Conservation (phyloP, 1,140 invertebrate genomes). For the Eubasilissa regina region DNA sequence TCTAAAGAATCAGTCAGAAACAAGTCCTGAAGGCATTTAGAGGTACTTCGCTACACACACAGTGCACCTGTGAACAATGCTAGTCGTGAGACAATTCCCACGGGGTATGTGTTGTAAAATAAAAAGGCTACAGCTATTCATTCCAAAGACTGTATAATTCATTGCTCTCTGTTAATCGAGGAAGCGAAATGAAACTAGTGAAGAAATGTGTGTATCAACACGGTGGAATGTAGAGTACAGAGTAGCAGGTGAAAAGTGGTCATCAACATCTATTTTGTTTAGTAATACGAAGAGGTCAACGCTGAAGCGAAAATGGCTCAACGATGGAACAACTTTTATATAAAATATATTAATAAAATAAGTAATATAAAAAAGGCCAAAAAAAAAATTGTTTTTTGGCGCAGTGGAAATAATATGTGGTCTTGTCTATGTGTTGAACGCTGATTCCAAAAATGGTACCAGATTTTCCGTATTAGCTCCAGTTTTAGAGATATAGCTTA, state of each 20-base stretch:
- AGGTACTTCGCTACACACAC: constrained; percentile 7
- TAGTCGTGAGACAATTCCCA: constrained; percentile 16
- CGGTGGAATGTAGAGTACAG: neutral
- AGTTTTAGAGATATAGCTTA: too few species aligned
- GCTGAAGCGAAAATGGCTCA: too few species aligned
- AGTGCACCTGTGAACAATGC: constrained; percentile 14
- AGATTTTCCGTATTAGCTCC: too few species aligned
- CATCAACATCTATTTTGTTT: neutral
- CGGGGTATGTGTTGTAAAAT: constrained; percentile 11
- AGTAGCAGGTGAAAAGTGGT: neutral
- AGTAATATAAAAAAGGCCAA: too few species aligned
- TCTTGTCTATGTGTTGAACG: too few species aligned
- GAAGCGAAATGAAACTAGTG: constrained; percentile 18
- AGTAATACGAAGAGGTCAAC: too few species aligned
- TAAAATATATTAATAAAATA: too few species aligned
- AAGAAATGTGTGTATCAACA: constrained; percentile 8
- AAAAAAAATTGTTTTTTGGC: too few species aligned
- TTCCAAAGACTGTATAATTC: neutral
- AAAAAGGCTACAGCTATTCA: constrained; percentile 21
- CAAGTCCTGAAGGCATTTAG: constrained; percentile 20
- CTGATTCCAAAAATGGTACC: too few species aligned
- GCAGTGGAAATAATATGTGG: too few species aligned
- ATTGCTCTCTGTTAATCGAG: constrained; percentile 12
- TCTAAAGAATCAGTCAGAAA: constrained; percentile 4
- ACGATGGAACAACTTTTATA: too few species aligned